A percentile compares a stretch with the other conserved stretches of the same genome.
phyloP scores from a whole-genome alignment of 2,888 invertebrate genomes.

The Temnothorax unifasciatus region DNA sequence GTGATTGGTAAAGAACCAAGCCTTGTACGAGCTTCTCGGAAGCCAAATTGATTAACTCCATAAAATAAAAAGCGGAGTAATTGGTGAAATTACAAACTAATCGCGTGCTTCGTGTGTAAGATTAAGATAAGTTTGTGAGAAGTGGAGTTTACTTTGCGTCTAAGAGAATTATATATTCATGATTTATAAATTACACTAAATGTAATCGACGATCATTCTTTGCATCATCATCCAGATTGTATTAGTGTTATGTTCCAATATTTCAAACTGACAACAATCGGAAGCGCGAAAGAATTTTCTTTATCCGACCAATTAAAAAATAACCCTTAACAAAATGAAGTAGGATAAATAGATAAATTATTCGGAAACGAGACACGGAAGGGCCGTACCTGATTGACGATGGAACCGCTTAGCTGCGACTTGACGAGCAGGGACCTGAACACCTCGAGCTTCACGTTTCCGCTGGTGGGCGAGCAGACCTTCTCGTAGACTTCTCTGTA shows the following conservation, averaged over 20 bases:
- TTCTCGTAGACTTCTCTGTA: slow-evolving; percentile 88
- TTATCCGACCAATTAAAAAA: background rate
- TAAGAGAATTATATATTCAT: background rate
- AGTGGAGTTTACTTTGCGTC: background rate
- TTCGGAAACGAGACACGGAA: slow-evolving; percentile 12
- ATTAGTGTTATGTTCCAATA: background rate
- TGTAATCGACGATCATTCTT: background rate
- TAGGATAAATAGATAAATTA: background rate
- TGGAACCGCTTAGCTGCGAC: slow-evolving; percentile 86
- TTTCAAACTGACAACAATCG: background rate
- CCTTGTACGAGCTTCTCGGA: background rate
- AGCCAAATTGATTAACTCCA: background rate
- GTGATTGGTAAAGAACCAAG: background rate
- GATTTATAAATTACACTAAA: background rate
- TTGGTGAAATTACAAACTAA: background rate
- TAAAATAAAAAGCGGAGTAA: background rate
- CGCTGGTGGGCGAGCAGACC: slow-evolving; percentile 87
- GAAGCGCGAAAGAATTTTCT: background rate
- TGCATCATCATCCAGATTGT: background rate
- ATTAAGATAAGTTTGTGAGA: background rate
- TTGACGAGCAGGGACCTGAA: slow-evolving; percentile 87
- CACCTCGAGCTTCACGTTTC: slow-evolving; percentile 87
- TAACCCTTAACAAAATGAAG: background rate
- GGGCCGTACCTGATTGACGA: slow-evolving; percentile 86
- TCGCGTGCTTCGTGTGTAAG: background rate